Conservation (phyloP, 2,888 invertebrate species). For the Melinaea marsaeus region DNA sequence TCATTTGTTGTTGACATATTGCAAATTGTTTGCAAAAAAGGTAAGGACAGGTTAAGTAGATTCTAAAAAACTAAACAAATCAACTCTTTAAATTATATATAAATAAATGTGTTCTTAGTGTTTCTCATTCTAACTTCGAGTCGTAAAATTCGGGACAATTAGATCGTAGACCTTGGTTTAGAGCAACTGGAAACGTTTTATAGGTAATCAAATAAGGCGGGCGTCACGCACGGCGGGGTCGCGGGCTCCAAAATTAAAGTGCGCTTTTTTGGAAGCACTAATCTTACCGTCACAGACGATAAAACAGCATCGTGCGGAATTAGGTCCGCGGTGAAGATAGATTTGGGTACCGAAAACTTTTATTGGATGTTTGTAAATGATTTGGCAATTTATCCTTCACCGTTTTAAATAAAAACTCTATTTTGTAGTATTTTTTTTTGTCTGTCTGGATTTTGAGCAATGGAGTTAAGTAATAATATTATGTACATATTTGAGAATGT, state of each 20-base stretch:
- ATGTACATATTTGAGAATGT: no score
- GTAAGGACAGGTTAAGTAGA: not conserved
- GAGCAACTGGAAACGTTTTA: constrained; percentile 45
- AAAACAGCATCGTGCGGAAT: constrained; percentile 72
- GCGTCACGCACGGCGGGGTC: constrained; percentile 64
- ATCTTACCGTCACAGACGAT: constrained; percentile 69
- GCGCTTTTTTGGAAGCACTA: constrained; percentile 69
- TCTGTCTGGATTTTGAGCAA: no score
- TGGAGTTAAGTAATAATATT: no score
- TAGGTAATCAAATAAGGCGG: constrained; percentile 70
- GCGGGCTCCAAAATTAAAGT: constrained; percentile 68
- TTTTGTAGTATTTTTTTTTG: no score
- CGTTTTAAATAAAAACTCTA: no score
- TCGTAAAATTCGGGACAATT: constrained; percentile 19
- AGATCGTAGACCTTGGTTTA: constrained; percentile 21
- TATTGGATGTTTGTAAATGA: constrained; percentile 17
- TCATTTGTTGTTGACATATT: constrained; percentile 18
- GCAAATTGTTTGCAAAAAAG: constrained; percentile 8
- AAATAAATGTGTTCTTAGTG: not conserved
- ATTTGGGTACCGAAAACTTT: constrained; percentile 7
- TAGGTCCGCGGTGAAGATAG: constrained; percentile 35
- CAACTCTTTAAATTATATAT: no score
- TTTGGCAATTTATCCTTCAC: no score
- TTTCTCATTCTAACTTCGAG: constrained; percentile 2
- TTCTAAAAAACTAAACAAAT: not conserved